These are phyloP conservation scores for Monopterus albus DNA, from an alignment of 2,113 vertebrate genomes.

Conservation along the genomic window DNA sequence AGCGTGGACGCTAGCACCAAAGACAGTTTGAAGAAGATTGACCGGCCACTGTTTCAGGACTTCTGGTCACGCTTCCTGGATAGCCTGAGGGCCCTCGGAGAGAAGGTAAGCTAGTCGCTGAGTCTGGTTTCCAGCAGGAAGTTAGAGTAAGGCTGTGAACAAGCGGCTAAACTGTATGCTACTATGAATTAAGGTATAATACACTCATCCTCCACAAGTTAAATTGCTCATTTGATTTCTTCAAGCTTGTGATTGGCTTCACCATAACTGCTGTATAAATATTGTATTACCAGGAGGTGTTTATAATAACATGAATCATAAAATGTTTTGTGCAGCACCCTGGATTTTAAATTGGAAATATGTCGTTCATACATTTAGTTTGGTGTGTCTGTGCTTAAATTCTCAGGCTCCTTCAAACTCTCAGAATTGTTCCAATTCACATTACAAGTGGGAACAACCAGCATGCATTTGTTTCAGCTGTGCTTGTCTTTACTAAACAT, in stretches of 20 bases:
- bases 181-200: too few species aligned
- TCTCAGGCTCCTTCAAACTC: neutral
- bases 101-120: slow-evolving; percentile 86
- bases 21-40: slow-evolving; percentile 93
- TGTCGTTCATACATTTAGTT: too few species aligned
- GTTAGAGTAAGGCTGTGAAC: neutral
- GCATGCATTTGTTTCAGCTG: too few species aligned
- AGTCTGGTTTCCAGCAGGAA: neutral
- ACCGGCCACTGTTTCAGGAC: slow-evolving; percentile 96
- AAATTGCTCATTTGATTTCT: too few species aligned
- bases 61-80: slow-evolving; percentile 96
- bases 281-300: too few species aligned
- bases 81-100: slow-evolving; percentile 91
- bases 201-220: too few species aligned
- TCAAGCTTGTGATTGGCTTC: too few species aligned
- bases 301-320: too few species aligned
- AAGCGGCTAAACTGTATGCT: neutral
- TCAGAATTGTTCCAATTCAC: neutral
- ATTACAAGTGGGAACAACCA: neutral
- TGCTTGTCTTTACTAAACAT: too few species aligned
- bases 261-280: too few species aligned
- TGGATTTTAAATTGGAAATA: too few species aligned
- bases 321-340: too few species aligned
- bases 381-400: neutral
- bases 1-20: slow-evolving; percentile 95